Evolutionary conservation across 2,888 invertebrate genomes (phyloP).

Genomic region (Miltochrista miniata): DNA sequence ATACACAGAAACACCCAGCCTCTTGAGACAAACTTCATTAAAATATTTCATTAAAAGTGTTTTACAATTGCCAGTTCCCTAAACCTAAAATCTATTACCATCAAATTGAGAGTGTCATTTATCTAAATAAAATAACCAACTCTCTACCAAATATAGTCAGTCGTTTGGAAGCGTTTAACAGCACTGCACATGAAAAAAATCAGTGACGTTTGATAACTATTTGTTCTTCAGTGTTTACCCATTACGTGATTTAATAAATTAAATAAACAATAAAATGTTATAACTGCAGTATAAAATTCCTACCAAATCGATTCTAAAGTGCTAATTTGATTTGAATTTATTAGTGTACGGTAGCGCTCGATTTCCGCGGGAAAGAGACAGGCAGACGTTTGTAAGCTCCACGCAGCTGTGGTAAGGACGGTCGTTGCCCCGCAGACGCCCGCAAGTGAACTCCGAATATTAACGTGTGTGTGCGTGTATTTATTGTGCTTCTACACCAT

Average conservation of each 20-base stretch:
- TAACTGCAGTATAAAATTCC: slow-evolving; percentile 30
- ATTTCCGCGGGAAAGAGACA: slow-evolving; percentile 66
- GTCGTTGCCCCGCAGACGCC: slow-evolving; percentile 79
- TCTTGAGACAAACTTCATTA: no score
- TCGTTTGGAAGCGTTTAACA: neutral
- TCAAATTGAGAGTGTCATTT: no score
- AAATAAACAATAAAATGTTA: slow-evolving; percentile 33
- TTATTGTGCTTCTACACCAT: slow-evolving; percentile 46
- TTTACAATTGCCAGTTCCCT: no score
- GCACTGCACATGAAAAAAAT: neutral
- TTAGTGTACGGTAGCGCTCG: slow-evolving; percentile 52
- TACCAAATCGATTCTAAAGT: slow-evolving; percentile 30
- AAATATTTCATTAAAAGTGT: no score
- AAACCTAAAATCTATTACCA: no score
- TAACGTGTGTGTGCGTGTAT: slow-evolving; percentile 67
- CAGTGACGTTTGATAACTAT: neutral
- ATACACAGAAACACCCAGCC: no score
- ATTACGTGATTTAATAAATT: slow-evolving; percentile 15
- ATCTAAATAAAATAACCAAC: neutral
- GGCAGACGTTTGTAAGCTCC: slow-evolving; percentile 59
- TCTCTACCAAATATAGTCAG: neutral
- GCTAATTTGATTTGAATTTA: slow-evolving; percentile 49
- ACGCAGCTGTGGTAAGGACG: slow-evolving; percentile 80
- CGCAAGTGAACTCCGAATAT: slow-evolving; percentile 81
- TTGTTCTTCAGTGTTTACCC: slow-evolving; percentile 4